Evolutionary conservation across 2,797 vertebrate genomes (phyloP).

Genomic region (Gymnothorax javanicus): DNA sequence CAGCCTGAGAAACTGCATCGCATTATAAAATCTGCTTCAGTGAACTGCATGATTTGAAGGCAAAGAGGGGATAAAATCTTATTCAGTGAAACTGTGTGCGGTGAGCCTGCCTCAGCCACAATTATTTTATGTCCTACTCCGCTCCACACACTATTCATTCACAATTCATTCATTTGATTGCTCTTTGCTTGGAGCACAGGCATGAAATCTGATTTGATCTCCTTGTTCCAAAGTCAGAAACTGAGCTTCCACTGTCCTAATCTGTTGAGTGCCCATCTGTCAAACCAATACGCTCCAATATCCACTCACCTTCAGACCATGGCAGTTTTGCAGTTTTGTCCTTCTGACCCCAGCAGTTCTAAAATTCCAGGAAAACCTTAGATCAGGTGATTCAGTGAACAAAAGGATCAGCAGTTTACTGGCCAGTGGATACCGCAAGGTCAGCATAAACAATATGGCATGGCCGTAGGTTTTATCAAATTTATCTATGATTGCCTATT

Average conservation of each 20-base stretch:
- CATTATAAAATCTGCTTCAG: slow-evolving; percentile 27
- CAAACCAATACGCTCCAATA: background rate
- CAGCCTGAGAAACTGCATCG: slow-evolving; percentile 24
- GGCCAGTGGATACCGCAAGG: background rate
- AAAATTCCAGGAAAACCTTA: background rate
- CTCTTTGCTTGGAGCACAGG: slow-evolving; percentile 3
- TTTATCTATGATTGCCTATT: background rate
- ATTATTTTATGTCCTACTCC: background rate
- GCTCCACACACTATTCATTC: background rate
- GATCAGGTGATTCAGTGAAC: background rate
- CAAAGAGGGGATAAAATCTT: slow-evolving; percentile 17
- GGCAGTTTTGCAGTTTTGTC: background rate
- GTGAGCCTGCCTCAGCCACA: background rate
- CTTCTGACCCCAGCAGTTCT: background rate
- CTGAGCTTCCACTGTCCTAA: background rate
- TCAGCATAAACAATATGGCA: background rate
- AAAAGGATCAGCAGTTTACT: background rate
- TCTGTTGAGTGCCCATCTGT: background rate
- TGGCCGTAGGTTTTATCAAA: background rate
- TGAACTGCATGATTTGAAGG: slow-evolving; percentile 27
- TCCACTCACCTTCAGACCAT: background rate
- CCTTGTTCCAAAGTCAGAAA: background rate
- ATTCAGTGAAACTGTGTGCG: slow-evolving; percentile 6
- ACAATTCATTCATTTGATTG: too few species aligned
- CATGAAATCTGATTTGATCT: slow-evolving; percentile 6